Percentiles rank a stretch among this genome's conserved stretches.
Conservation (phyloP, 2,888 invertebrate genomes). For the Griposia aprilina region DNA sequence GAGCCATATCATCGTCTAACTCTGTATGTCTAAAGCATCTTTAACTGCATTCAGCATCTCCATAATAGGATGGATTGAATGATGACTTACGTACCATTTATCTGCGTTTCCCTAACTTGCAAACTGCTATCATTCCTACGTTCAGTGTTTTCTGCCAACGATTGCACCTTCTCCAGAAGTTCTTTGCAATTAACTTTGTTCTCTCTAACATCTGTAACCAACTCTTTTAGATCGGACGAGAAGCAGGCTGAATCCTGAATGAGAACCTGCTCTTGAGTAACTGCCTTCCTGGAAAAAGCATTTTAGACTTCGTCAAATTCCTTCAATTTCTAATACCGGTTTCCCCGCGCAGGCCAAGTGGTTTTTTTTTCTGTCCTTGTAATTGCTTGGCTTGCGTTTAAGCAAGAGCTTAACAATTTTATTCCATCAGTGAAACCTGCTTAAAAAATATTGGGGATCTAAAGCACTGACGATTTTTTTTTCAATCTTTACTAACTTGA, state of each 20-base stretch:
- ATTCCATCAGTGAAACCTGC: background rate
- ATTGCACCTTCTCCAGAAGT: constrained; percentile 87
- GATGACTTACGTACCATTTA: constrained; percentile 81
- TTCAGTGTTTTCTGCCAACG: constrained; percentile 83
- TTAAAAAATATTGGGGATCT: background rate
- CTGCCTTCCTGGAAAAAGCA: constrained; percentile 83
- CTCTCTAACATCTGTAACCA: constrained; percentile 86
- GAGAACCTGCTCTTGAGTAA: constrained; percentile 87
- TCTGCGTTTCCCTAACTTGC: constrained; percentile 89
- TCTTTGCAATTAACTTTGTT: constrained; percentile 86
- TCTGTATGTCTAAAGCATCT: background rate
- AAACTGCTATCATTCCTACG: constrained; percentile 87
- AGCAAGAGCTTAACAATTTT: background rate
- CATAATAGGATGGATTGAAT: background rate
- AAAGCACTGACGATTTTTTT: background rate
- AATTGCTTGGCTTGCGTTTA: background rate
- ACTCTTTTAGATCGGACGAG: constrained; percentile 87
- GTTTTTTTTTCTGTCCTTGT: background rate
- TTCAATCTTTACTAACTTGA: constrained; percentile 81
- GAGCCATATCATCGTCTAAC: no score
- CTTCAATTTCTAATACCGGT: background rate
- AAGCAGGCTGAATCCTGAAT: constrained; percentile 88
- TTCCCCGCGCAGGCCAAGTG: no score
- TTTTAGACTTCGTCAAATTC: background rate
- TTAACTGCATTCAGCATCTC: background rate